A percentile compares a stretch with the other conserved stretches of the same genome.
Conservation (phyloP, 2,113 vertebrate species). For the Mellivora capensis region DNA sequence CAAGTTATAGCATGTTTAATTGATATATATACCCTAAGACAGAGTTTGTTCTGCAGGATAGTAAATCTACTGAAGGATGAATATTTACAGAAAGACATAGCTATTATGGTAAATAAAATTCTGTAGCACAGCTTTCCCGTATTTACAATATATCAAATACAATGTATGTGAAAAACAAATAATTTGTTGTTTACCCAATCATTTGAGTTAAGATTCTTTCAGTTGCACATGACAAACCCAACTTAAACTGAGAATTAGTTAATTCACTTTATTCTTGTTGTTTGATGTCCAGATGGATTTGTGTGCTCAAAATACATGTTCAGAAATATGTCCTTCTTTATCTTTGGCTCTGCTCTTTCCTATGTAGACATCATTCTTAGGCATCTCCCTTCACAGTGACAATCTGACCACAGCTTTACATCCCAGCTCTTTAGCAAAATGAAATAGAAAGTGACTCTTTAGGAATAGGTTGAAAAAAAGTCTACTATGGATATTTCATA, state of each 20-base stretch:
- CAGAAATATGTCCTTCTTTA: not conserved
- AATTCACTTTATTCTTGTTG: not conserved
- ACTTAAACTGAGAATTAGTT: not conserved
- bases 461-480: not conserved
- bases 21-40: not conserved
- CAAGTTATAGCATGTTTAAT: conserved; percentile 5
- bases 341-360: not conserved
- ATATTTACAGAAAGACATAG: not conserved
- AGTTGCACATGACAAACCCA: not conserved
- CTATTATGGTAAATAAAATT: conserved; percentile 8
- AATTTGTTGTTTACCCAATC: not conserved
- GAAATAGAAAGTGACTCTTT: conserved; percentile 5
- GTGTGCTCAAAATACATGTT: not conserved
- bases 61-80: not conserved
- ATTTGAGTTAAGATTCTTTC: not conserved
- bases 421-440: not conserved
- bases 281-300: not conserved
- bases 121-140: not conserved
- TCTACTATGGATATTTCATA: not conserved
- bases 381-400: not conserved
- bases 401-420: not conserved
- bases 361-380: not conserved
- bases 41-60: not conserved
- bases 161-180: conserved; percentile 16
- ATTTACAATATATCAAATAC: not conserved